Base-by-base conservation (phyloP, 2,888 invertebrate genomes). In the Osmoderma eremita region DNA sequence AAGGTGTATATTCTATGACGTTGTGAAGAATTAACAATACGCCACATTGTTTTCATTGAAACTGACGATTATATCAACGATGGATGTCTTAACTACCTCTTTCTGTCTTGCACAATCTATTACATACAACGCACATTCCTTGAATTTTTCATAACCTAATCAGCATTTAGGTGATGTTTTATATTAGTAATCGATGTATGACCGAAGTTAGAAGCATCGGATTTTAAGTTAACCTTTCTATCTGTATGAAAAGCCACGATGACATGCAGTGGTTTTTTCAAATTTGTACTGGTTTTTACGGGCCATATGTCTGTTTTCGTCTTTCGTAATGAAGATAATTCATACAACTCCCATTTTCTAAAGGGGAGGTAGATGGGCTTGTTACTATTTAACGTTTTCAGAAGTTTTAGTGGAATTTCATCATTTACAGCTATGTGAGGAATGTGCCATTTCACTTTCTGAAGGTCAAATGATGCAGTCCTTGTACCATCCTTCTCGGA, bases 21-120 rank as follows among this genome's bases (percentile, higher is more conserved):
- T n/a, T 48, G n/a, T 69, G 67, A 6, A 77, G 65, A 36, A 76
- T 74, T 5, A 53, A 68, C 76, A 75, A 61, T 75, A 76, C n/a
- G 74, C 77, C 15, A 65, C 61, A 13, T 75, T 76, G 51, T 74
- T 67, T 22, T 45, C 63, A 1, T 69, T 69, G 67, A 76, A 71
- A 30, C 67, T 66, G 15, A 15, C 51, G 30, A 58, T 69, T 12
- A 76, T 68, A 66, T 74, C 73, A 15, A 75, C 72, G 1, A 73
- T 69, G 36, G 71, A 62, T 5, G 70, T 67, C 69, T 76, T 73
- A 17, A 75, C 58, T 1, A 66, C 58, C 68, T 76, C 74, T 22
- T 71, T 70, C 49, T 70, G 71, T 68, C 70, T 69, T 15, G 73
- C 69, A 65, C 71, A 73, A 64, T 75, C 69, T 18, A 72, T 72